phyloP scores from a whole-genome alignment of 2,797 vertebrate genomes.

The Sebastes oblongus region DNA sequence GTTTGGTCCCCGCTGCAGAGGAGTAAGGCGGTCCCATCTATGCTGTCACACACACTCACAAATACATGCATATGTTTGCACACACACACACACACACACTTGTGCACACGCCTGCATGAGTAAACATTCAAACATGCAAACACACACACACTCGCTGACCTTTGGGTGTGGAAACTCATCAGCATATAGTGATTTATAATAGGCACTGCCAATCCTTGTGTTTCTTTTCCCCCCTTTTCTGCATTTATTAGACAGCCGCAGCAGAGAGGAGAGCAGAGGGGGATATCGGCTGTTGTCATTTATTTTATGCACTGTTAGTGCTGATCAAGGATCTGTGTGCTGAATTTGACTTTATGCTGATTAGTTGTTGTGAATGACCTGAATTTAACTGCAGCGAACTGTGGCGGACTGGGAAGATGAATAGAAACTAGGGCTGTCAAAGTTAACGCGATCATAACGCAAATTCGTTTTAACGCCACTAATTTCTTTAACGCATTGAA shows the following conservation, averaged over 20 bases:
- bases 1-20: constrained; percentile 55
- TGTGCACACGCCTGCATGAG: constrained; percentile 25
- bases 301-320: constrained; percentile 46
- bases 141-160: constrained; percentile 64
- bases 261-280: neutral
- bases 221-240: constrained; percentile 16
- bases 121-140: constrained; percentile 52
- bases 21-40: constrained; percentile 43
- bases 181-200: constrained; percentile 73
- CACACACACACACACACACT: constrained; percentile 9
- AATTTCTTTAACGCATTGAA: too few species aligned
- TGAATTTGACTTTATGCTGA: constrained; percentile 48
- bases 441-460: too few species aligned
- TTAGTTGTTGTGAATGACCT: constrained; percentile 5
- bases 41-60: constrained; percentile 30
- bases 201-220: constrained; percentile 50
- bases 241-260: constrained; percentile 50
- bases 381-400: constrained; percentile 14
- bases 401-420: neutral
- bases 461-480: neutral
- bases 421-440: too few species aligned
- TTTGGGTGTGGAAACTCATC: constrained; percentile 69
- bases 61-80: constrained; percentile 38
- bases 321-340: constrained; percentile 42
- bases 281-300: constrained; percentile 48